These are phyloP conservation scores for Semibalanus balanoides DNA, from an alignment of 1,140 invertebrate genomes.

Conservation along the genomic window DNA sequence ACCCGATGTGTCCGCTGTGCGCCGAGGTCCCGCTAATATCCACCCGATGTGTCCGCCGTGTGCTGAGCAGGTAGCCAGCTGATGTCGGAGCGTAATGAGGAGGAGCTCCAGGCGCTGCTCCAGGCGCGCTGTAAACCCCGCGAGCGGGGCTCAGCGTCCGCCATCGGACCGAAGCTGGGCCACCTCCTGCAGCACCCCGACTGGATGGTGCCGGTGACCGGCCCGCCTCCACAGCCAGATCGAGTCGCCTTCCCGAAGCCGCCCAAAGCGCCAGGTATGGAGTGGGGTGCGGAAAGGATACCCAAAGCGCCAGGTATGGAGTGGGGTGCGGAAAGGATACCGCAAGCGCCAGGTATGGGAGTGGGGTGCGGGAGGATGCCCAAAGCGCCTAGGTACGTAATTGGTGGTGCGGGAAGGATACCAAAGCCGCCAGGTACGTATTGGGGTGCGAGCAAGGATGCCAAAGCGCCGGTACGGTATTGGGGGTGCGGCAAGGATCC, in stretches of 20 bases:
- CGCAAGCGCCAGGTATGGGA: conserved; percentile 51
- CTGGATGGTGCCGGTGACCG: conserved; percentile 65
- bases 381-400: too few relatives aligned
- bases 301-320: conserved; percentile 59
- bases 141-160: conserved; percentile 22
- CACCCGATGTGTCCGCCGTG: background rate
- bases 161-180: conserved; percentile 47
- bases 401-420: too few relatives aligned
- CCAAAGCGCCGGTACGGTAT: too few relatives aligned
- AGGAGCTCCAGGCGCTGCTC: background rate
- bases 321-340: too few relatives aligned
- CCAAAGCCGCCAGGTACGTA: too few relatives aligned
- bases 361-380: too few relatives aligned
- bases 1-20: too few relatives aligned
- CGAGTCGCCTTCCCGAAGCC: conserved; percentile 72
- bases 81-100: background rate
- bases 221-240: conserved; percentile 57
- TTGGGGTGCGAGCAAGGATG: too few relatives aligned
- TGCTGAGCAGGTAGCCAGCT: background rate
- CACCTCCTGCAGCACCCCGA: conserved; percentile 44
- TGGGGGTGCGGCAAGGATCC: too few relatives aligned
- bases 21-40: too few relatives aligned
- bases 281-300: too few relatives aligned
- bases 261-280: conserved; percentile 57
- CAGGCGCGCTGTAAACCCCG: background rate